These are phyloP conservation scores for Lophius piscatorius DNA, from an alignment of 2,113 vertebrate genomes.

Conservation along the genomic window DNA sequence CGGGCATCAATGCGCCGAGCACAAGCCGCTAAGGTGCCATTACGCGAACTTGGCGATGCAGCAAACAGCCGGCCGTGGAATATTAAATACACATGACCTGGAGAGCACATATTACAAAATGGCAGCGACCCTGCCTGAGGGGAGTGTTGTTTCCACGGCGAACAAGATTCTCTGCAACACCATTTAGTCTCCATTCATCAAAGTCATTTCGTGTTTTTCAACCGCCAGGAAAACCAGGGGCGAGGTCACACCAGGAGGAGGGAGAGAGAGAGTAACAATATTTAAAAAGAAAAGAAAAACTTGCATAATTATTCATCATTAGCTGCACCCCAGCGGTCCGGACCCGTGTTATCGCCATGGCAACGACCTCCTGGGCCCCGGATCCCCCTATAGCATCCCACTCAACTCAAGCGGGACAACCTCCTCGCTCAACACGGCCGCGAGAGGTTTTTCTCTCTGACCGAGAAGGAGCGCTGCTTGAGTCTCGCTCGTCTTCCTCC, in stretches of 20 bases:
- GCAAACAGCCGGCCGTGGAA: too few species aligned
- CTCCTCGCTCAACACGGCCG: too few species aligned
- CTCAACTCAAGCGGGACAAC: too few species aligned
- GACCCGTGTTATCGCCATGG: slow-evolving; percentile 84
- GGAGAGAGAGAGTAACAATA: slow-evolving; percentile 78
- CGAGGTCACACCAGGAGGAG: slow-evolving; percentile 48
- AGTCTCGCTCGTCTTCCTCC: too few species aligned
- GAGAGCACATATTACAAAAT: slow-evolving; percentile 49
- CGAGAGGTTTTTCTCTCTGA: too few species aligned
- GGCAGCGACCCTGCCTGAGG: slow-evolving; percentile 50
- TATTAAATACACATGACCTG: slow-evolving; percentile 61
- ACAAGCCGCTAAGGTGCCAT: too few species aligned
- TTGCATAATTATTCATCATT: slow-evolving; percentile 88
- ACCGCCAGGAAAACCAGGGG: slow-evolving; percentile 48
- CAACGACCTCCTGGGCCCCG: slow-evolving; percentile 78
- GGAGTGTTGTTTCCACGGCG: slow-evolving; percentile 27
- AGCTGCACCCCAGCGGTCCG: slow-evolving; percentile 77
- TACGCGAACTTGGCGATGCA: slow-evolving; percentile 30
- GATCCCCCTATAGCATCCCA: too few species aligned
- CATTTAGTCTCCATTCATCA: slow-evolving; percentile 60
- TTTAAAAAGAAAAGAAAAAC: slow-evolving; percentile 76
- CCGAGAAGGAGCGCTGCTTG: too few species aligned
- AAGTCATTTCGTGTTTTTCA: slow-evolving; percentile 53
- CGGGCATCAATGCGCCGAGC: slow-evolving; percentile 8
- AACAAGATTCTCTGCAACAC: slow-evolving; percentile 24